Evolutionary conservation across 1,140 invertebrate genomes (phyloP).

Genomic region (Cepaea nemoralis): DNA sequence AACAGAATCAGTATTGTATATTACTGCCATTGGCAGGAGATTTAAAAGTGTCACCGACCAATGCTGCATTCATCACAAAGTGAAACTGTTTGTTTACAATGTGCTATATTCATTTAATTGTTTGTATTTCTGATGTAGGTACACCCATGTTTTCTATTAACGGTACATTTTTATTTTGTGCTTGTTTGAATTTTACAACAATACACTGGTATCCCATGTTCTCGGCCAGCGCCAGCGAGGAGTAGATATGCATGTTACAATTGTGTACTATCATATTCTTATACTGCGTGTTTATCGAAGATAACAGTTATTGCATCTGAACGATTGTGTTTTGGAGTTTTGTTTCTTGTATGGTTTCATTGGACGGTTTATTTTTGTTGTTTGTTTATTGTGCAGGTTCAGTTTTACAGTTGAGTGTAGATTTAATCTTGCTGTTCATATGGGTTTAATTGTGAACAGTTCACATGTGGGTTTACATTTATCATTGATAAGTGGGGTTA

Average conservation of each 20-base stretch:
- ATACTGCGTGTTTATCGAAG: not conserved
- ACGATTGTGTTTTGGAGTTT: no score
- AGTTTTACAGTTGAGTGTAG: no score
- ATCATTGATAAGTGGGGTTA: no score
- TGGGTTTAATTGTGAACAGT: no score
- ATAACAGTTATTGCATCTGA: no score
- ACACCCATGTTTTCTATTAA: not conserved
- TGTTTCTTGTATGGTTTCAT: no score
- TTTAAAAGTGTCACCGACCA: not conserved
- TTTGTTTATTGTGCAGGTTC: no score
- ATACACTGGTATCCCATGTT: constrained; percentile 1
- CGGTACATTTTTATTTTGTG: constrained; percentile 7
- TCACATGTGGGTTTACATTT: no score
- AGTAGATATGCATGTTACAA: no score
- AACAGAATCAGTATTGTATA: not conserved
- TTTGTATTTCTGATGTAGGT: constrained; percentile 6
- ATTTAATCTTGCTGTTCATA: no score
- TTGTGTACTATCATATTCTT: constrained; percentile 1
- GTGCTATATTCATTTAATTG: not conserved
- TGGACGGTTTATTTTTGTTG: no score
- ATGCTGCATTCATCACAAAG: not conserved
- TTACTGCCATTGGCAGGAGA: not conserved
- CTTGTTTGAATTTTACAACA: not conserved
- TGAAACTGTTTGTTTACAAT: not conserved
- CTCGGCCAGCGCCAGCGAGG: no score